Percentiles rank a stretch among this genome's conserved stretches.
phyloP scores from a whole-genome alignment of 2,888 invertebrate species.

The Oligia latruncula region DNA sequence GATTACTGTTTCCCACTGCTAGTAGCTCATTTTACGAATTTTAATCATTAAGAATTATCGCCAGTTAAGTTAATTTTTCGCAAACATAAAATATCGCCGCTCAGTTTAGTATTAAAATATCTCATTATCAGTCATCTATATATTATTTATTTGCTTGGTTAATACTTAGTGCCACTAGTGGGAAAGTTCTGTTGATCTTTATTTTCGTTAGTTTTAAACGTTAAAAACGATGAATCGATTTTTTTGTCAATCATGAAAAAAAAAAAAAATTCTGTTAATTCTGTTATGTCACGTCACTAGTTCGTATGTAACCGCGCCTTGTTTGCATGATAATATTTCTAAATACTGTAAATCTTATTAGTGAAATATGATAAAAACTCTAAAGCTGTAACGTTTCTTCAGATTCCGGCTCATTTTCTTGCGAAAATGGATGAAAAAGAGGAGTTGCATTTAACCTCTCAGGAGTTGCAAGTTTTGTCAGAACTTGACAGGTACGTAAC shows the following conservation, averaged over 20 bases:
- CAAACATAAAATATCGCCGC: too few species aligned
- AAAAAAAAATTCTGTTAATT: neutral
- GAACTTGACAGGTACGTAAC: conserved; percentile 95
- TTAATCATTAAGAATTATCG: too few species aligned
- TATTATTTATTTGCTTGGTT: too few species aligned
- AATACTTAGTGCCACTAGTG: neutral
- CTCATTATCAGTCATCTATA: too few species aligned
- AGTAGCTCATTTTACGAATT: too few species aligned
- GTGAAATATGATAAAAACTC: conserved; percentile 48
- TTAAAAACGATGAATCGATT: neutral
- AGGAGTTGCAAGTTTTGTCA: conserved; percentile 95
- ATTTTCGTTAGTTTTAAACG: neutral
- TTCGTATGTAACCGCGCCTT: conserved; percentile 68
- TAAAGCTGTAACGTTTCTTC: conserved; percentile 25
- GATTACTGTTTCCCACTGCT: too few species aligned
- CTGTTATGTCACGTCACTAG: conserved; percentile 58
- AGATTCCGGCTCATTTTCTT: conserved; percentile 40
- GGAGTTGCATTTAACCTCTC: conserved; percentile 94
- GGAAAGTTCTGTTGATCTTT: neutral
- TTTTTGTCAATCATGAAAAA: neutral
- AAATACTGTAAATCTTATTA: conserved; percentile 20
- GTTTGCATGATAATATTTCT: conserved; percentile 63
- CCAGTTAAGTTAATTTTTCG: too few species aligned
- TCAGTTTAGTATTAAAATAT: too few species aligned
- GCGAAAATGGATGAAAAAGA: conserved; percentile 90